Evolutionary conservation across 2,797 vertebrate genomes (phyloP), one percentile per base, ranked within the genome.

Genomic region (Pitangus sulphuratus): DNA sequence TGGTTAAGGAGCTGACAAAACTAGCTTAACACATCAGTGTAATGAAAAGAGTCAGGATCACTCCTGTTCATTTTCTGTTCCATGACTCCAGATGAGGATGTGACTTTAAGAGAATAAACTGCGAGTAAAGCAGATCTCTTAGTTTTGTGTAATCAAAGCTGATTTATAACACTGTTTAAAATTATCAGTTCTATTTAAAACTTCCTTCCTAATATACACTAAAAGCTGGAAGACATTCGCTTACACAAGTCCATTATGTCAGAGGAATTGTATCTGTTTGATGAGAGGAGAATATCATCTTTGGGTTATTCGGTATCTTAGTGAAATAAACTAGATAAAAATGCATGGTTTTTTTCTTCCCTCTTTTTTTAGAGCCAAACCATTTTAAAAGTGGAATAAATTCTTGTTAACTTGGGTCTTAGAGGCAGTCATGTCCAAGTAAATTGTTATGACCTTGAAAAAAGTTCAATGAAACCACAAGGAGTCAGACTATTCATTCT

Each of bases 361-460:
- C 26, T 25, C 9, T 28, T 40, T 51, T 51, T 51, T 74, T 79
- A 69, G 50, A 74, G 50, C 28, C 69, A 87, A 91, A 37, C 3
- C 5, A 42, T 53, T 91, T 85, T 6, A 58, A 60, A 74, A 91
- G 16, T 47, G 35, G 53, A 94, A 92, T 71, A 45, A 80, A 80
- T 84, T 86, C 62, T 60, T 74, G 44, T 33, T 80, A 74, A 72
- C 51, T 85, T 79, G 50, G 51, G 54, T 84, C 60, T 80, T 93
- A 47, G 12, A 84, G 69, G 35, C 82, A 68, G 65, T 68, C 24
- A 21, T 64, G 33, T 47, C 57, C 75, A 35, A 60, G 61, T 70
- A 93, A 96, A 89, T 81, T 77, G 48, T 83, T 91, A 60, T 39
- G 89, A 92, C 87, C 84, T 83, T 92, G 89, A 87, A 77, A 84